Base-by-base conservation (phyloP, 2,797 vertebrate genomes). In the Sylvia borin region DNA sequence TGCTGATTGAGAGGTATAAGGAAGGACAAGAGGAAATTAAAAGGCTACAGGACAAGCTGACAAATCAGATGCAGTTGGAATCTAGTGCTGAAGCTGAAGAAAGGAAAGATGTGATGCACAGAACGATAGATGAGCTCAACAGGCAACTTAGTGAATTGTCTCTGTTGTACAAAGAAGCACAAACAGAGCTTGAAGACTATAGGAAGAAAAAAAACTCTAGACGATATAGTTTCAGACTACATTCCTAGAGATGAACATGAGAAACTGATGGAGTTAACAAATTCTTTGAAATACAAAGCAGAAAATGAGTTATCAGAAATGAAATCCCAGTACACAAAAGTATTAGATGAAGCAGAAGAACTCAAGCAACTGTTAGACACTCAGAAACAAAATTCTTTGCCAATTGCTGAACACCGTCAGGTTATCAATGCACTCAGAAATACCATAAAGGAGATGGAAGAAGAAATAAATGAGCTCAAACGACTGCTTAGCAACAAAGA, bases 1-100 rank as follows among this genome's bases (percentile, higher is more conserved):
- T 98, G 93, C 95, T 99, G 48, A 98, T 98, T 86, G 98, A 98
- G 95, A 98, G 98, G 50, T 98, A 99, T 96, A 98, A 98, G 88
- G 99, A 99, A 90, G 98, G 99, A 6, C 98, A 99, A 95, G 99
- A 99, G 89, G 99, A 99, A 97, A 99, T 99, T 61, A 98, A 94
- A 95, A 98, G 98, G 92, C 97, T 99, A 13, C 99, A 99, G 97
- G 99, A 99, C 57, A 98, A 99, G 40, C 96, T 99, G 53, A 95
- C 97, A 87, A 98, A 97, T 64, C 99, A 99, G 10, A 95, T 98
- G 29, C 97, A 98, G 1, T 98, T 98, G 24, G 98, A 98, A 88
- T 97, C 98, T 10, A 97, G 97, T 32, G 98, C 99, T 73, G 99
- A 99, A 96, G 97, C 99, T 66, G 98, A 98, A 48, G 98, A 99